Percentiles rank a stretch among this genome's conserved stretches.
phyloP scores from a whole-genome alignment of 2,113 vertebrate genomes.

The Cacatua alba region DNA sequence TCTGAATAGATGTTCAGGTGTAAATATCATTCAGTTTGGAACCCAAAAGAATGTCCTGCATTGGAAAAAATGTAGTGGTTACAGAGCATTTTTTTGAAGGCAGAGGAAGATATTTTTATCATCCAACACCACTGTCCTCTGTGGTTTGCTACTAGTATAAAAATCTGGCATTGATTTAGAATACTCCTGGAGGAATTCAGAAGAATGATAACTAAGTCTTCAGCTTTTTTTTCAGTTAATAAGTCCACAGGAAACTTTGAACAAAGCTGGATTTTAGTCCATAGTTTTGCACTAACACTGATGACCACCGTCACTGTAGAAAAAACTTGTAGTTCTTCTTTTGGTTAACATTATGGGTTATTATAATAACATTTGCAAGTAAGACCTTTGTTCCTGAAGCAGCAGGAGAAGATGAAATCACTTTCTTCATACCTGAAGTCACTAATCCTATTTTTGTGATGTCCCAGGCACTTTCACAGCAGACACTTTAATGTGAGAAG shows the following conservation, averaged over 20 bases:
- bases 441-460: background rate
- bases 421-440: background rate
- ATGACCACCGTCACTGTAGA: background rate
- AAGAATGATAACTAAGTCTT: slow-evolving; percentile 74
- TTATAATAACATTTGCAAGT: background rate
- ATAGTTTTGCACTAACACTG: slow-evolving; percentile 15
- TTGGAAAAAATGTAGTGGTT: slow-evolving; percentile 63
- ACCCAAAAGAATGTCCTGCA: slow-evolving; percentile 36
- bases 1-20: slow-evolving; percentile 26
- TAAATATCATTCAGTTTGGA: slow-evolving; percentile 15
- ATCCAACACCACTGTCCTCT: slow-evolving; percentile 68
- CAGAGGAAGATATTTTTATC: slow-evolving; percentile 73
- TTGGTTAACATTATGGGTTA: background rate
- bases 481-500: fast-evolving
- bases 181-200: slow-evolving; percentile 74
- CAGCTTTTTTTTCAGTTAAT: slow-evolving; percentile 46
- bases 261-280: slow-evolving; percentile 17
- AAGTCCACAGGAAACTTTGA: slow-evolving; percentile 47
- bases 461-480: background rate
- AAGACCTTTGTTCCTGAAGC: background rate
- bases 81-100: slow-evolving; percentile 52
- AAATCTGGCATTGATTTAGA: slow-evolving; percentile 80
- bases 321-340: background rate
- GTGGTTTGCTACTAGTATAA: slow-evolving; percentile 73
- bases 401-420: background rate